Evolutionary conservation across 2,797 vertebrate genomes (phyloP), one percentile per base, ranked within the genome.

Genomic region (Cephalopachus bancanus): DNA sequence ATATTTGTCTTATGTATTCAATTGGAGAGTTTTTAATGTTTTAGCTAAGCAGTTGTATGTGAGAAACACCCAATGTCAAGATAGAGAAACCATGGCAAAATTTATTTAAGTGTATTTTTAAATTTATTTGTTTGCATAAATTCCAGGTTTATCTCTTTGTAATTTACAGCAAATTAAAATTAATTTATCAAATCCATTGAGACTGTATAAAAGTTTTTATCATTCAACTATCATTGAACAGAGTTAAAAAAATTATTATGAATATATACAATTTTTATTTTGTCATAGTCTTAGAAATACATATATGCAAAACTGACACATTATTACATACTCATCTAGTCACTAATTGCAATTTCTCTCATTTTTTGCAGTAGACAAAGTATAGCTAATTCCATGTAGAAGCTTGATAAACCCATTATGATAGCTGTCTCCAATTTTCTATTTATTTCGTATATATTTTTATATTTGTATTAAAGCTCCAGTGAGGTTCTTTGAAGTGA

Each of bases 181-280:
- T 89, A 74, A 24, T n/a, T n/a, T 60, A 44, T 22, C 51, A 87
- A 96, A 20, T 26, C 14, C 28, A 76, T 65, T 7, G 37, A 2
- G 0, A 22, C 53, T 3, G 0, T 28, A 0, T 49, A 44, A 51
- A 5, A 87, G 62, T 75, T 64, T n/a, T 91, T 92, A 49, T 79
- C 0, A 9, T 22, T 95, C 30, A n/a, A 90, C 83, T 97, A 44
- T 44, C 44, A 44, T 44, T 44, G n/a, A 89, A 83, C 1, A 17
- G 1, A 49, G 22, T 60, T 30, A 94, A 92, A 1, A 33, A 72
- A 94, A 95, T 91, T 80, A 0, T 4, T 83, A 24, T 7, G 95
- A 62, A 33, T 60, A 83, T 17, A 33, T 24, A 80, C 67, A 33
- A 85, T 7, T 89, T 3, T 12, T 44, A 95, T 93, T 96, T 89